Base-by-base conservation (phyloP, 64 coral and sea anemone genomes). In the Dendronephthya gigantea region DNA sequence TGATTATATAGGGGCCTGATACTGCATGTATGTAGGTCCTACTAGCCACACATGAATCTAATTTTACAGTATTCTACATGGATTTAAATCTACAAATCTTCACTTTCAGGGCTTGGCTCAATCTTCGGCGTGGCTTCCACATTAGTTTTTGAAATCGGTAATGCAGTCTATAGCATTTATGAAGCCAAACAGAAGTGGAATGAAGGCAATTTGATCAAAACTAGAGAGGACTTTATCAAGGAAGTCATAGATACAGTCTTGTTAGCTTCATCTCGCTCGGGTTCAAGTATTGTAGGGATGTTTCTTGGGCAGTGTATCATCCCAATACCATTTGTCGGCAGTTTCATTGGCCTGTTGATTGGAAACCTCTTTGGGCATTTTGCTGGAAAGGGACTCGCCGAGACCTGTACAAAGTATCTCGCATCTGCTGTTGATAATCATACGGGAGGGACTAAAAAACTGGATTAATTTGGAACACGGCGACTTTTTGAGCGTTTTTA, bases 211-310 rank as follows among this genome's bases (percentile, higher is more conserved):
- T 27, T 32, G 2, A 81, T 82, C 19, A 82, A 50, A 50, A 48
- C 48, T 70, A 88, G 72, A 82, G 28, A 48, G 22, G 70, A 48
- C 22, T 88, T 88, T 38, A 88, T 88, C 68, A 56, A 88, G 29
- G 70, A 37, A 33, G 47, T 88, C 9, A 82, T 37, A 48, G 70
- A 50, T 15, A 56, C 4, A 23, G 45, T 82, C 39, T 27, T 82
- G 27, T 35, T 41, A 12, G 69, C 69, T 9, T 25, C 36, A 27
- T 72, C 30, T 39, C 39, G 39, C 25, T 15, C 37, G 25, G 58
- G 70, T 23, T 59, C 40, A 49, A 87, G 68, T 81, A 70, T 81
- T 49, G 68, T 6, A 14, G 85, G 85, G 81, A 88, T 88, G 86
- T 14, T 88, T 29, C 43, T 49, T 19, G 86, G 86, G 13, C 84